Evolutionary conservation across 2,888 invertebrate genomes (phyloP).

Genomic region (Drosophila macrospina): DNA sequence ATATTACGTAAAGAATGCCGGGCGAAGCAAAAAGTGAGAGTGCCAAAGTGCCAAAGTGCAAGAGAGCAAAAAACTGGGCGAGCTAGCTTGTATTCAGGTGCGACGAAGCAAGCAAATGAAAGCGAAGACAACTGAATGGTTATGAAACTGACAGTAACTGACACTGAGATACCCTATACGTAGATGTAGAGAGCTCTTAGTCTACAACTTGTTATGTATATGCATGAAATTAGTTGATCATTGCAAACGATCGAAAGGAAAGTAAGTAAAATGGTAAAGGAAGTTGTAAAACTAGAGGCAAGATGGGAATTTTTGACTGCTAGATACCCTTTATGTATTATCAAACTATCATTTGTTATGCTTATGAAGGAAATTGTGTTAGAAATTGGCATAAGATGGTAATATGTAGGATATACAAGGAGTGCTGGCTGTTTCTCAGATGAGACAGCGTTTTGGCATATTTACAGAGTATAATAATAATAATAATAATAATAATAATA

Average conservation of each 20-base stretch:
- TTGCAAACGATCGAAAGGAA: not conserved
- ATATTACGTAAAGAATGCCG: slow-evolving; percentile 42
- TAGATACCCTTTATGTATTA: not conserved
- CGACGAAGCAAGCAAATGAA: not conserved
- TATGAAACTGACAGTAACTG: not conserved
- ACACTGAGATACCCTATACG: not conserved
- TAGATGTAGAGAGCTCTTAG: not conserved
- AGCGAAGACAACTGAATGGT: not conserved
- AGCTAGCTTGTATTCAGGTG: not conserved
- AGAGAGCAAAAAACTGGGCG: slow-evolving; percentile 6
- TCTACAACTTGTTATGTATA: not conserved
- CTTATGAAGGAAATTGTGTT: not conserved
- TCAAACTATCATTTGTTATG: not conserved
- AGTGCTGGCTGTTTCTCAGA: no score
- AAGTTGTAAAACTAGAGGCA: not conserved
- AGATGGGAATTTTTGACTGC: not conserved
- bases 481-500: no score
- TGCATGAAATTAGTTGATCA: not conserved
- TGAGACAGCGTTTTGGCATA: no score
- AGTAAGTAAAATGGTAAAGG: not conserved
- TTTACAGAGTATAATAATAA: no score
- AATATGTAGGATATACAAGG: no score
- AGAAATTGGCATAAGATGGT: no score
- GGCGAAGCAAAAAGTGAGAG: not conserved
- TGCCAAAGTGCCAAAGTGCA: not conserved